A percentile compares a stretch with the other conserved stretches of the same genome.
Conservation (phyloP, 2,888 invertebrate genomes). For the Folsomia manolachei region DNA sequence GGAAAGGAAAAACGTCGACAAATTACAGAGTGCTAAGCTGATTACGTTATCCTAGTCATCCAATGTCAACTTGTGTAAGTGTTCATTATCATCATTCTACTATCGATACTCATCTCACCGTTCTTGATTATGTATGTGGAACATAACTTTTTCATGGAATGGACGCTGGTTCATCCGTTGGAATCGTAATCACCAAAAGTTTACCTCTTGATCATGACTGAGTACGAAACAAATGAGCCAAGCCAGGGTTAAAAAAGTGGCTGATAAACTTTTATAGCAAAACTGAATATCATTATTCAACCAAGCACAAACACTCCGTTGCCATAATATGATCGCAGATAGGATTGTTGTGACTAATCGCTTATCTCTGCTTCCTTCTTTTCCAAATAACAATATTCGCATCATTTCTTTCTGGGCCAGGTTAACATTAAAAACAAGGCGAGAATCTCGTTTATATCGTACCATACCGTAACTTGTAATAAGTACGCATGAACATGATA, state of each 20-base stretch:
- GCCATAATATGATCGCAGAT: neutral
- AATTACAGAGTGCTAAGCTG: neutral
- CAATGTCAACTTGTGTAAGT: slow-evolving; percentile 17
- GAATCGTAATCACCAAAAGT: too few relatives aligned
- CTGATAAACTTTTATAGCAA: neutral
- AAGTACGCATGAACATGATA: neutral
- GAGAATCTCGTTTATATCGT: too few relatives aligned
- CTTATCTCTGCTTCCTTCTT: neutral
- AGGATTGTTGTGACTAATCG: neutral
- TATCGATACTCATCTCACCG: neutral
- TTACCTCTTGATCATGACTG: too few relatives aligned
- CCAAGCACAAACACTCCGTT: neutral
- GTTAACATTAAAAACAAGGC: too few relatives aligned
- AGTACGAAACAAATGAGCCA: too few relatives aligned
- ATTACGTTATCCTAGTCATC: neutral
- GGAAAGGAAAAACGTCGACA: neutral
- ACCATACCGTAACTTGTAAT: too few relatives aligned
- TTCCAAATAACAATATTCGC: neutral
- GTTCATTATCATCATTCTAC: slow-evolving; percentile 12
- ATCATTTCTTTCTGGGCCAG: too few relatives aligned
- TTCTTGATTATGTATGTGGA: neutral
- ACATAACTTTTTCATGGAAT: neutral
- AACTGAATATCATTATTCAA: neutral
- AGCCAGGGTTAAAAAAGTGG: too few relatives aligned
- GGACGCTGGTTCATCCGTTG: too few relatives aligned